Base-by-base conservation (phyloP, 2,113 vertebrate genomes). In the Hydrolagus affinis region DNA sequence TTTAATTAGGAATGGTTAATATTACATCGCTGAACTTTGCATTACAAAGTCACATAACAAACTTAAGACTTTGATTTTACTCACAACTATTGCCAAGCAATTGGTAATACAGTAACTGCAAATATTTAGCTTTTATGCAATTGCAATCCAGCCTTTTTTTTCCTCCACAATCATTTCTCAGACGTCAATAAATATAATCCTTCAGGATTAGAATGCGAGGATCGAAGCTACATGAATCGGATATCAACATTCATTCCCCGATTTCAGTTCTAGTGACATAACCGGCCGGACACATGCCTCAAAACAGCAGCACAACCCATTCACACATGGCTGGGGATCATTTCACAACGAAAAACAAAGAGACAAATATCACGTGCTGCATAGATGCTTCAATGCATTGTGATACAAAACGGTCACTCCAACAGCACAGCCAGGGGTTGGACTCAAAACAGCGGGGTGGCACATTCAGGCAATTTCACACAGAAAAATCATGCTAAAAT, bases 241-340 rank as follows among this genome's bases (percentile, higher is more conserved):
- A 62, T 66, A 62, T 83, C 66, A 62, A 83, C 77, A 83, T 83
- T 83, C 10, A 59, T 66, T 83, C 28, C 62, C 30, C 32, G 15
- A 32, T 68, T 60, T 68, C 11, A 32, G 23, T 68, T 66, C 62
- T 32, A 19, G 62, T 83, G 78, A 83, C 17, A 17, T 17, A 30
- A 28, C 28, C 8, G 66, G 62, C 59, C 64, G 78, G 44, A 44
- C 44, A 44, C 23, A 83, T 60, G 77, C 60, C 77, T 66, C 60
- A 66, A 59, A 44, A 83, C 60, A 25, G 60, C 77, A 83, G 59
- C 23, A 32, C 25, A 83, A 25, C 78, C 30, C 23, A 83, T 83
- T 83, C 62, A 83, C 78, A 68, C 78, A 83, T 83, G 78, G 25
- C 78, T 83, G 78, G 28, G 30, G 60, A 68, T 83, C 62, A 83